phyloP scores from a whole-genome alignment of 2,797 vertebrate species.

The Gobionotothen gibberifrons region DNA sequence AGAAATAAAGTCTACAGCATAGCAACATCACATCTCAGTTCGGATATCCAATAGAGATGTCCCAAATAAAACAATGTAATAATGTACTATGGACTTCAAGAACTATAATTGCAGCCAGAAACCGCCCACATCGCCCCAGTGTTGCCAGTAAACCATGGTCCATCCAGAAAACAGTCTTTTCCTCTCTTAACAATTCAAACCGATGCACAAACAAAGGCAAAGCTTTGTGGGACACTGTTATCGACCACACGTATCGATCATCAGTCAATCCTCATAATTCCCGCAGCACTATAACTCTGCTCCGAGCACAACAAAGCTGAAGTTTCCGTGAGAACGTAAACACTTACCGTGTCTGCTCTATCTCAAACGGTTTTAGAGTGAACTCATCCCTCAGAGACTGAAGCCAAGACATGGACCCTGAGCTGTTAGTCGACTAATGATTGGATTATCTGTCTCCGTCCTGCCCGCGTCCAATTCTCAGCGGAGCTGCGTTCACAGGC shows the following conservation, averaged over 20 bases:
- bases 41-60: neutral
- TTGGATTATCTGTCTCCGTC: conserved; percentile 62
- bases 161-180: conserved; percentile 1
- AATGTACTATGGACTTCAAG: neutral
- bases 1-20: neutral
- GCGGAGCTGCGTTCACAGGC: conserved; percentile 45
- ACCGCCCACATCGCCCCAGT: conserved; percentile 9
- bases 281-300: conserved; percentile 4
- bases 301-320: neutral
- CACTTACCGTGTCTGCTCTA: conserved; percentile 61
- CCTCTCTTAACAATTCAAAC: neutral
- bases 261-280: conserved; percentile 12
- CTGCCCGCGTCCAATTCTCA: conserved; percentile 19
- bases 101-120: neutral
- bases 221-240: neutral
- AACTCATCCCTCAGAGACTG: conserved; percentile 72
- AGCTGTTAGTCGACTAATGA: conserved; percentile 38
- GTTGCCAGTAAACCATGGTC: neutral
- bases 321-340: neutral
- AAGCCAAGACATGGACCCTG: conserved; percentile 65
- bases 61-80: neutral
- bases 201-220: conserved; percentile 16
- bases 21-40: neutral
- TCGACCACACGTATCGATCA: conserved; percentile 55
- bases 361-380: conserved; percentile 72